Evolutionary conservation across 2,113 vertebrate genomes (phyloP).

Genomic region (Phaethon lepturus): DNA sequence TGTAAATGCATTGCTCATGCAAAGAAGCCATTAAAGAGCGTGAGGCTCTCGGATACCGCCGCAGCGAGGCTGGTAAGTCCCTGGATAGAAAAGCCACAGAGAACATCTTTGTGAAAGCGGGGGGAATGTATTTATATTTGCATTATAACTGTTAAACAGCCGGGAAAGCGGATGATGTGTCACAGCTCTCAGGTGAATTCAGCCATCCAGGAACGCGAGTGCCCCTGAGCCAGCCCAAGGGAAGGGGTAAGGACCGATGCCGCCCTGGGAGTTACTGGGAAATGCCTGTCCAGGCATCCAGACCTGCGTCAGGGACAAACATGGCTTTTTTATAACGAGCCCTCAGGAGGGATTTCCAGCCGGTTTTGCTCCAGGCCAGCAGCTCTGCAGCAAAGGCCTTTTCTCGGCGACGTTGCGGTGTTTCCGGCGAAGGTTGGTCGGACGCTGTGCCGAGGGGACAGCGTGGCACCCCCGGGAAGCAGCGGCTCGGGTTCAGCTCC

Average conservation of each 20-base stretch:
- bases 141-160: neutral
- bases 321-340: neutral
- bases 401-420: rapidly evolving
- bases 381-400: neutral
- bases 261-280: neutral
- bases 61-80: neutral
- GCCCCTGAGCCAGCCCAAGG: neutral
- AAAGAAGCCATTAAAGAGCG: neutral
- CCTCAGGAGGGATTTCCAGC: neutral
- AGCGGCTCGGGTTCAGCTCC: neutral
- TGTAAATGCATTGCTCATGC: neutral
- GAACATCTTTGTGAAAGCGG: neutral
- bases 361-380: neutral
- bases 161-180: neutral
- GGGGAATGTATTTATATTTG: neutral
- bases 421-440: neutral
- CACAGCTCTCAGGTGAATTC: neutral
- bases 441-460: rapidly evolving
- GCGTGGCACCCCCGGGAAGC: neutral
- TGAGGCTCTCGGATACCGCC: neutral
- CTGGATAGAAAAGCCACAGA: neutral
- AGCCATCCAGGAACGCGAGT: neutral
- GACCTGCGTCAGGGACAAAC: neutral
- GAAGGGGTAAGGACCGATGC: neutral
- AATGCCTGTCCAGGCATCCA: neutral